Evolutionary conservation across 2,888 invertebrate genomes (phyloP), one percentile per base, ranked within the genome.

Genomic region (Choreutis nemorana): DNA sequence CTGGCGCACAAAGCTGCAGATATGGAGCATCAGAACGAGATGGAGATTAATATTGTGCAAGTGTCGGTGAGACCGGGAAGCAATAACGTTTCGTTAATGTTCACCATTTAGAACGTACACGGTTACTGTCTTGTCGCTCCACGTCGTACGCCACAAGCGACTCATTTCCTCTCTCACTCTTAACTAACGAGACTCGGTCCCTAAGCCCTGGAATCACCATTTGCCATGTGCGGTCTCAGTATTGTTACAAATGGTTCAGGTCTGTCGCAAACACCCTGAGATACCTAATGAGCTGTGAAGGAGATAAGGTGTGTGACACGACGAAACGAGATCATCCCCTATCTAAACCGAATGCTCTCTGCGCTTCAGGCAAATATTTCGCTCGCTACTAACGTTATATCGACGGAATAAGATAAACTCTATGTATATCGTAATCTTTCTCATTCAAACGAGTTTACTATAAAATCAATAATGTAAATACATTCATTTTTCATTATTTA

Each of bases 251-350:
- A 73, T 70, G 58, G 63, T 51, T 59, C 49, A 64, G 68, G 66
- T 70, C 63, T 70, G 57, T 60, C 49, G 55, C 55, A 60, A 58
- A 51, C 58, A 55, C 60, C 54, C 61, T 65, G 62, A 55, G 63
- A 48, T 52, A 62, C 62, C 68, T 78, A 79, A 79, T 79, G 80
- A 78, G 70, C 73, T 70, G 80, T 81, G 75, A 83, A 82, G 64
- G 56, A 80, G 82, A 82, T 82, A 82, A 80, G 80, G 66, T 64
- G 59, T 45, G 56, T 58, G 55, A 55, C 59, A 55, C 49, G 49
- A 61, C 59, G 51, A 60, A 59, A 60, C 63, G 60, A 61, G 61
- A 71, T 72, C 65, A 61, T 55, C 57, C 58, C 54, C 57, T 68
- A 71, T 72, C 67, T 66, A 46, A 55, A 52, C 44, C 51, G 44